Evolutionary conservation across 2,797 vertebrate genomes (phyloP).

Genomic region (Lycodopsis pacificus): DNA sequence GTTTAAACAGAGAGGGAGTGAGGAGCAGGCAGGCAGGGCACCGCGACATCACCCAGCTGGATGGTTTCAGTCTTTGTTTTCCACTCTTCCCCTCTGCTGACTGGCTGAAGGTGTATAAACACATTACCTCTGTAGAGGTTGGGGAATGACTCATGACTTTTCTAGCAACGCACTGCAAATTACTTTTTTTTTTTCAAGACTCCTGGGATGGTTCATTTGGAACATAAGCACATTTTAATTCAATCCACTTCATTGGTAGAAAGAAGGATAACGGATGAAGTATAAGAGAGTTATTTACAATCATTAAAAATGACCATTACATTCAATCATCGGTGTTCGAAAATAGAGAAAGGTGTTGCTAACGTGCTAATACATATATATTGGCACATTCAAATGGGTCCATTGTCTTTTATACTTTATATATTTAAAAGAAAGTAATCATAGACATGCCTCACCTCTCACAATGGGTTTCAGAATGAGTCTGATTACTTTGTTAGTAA

Average conservation of each 20-base stretch:
- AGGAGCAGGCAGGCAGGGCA: slow-evolving; percentile 20
- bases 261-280: not conserved
- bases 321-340: not conserved
- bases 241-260: slow-evolving; percentile 3
- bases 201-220: not conserved
- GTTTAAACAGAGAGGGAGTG: slow-evolving; percentile 65
- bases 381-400: not conserved
- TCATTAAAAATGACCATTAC: not conserved
- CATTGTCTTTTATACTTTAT: not conserved
- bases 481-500: slow-evolving; percentile 5
- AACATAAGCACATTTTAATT: slow-evolving; percentile 11
- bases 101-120: slow-evolving; percentile 38
- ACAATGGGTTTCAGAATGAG: not conserved
- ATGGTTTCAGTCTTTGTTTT: slow-evolving; percentile 40
- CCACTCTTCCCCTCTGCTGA: slow-evolving; percentile 13
- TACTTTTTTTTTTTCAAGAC: not conserved
- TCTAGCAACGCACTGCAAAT: slow-evolving; percentile 17
- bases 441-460: not conserved
- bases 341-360: not conserved
- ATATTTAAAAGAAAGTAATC: not conserved
- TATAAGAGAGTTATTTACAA: not conserved
- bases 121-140: slow-evolving; percentile 10
- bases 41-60: slow-evolving; percentile 15
- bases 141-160: not conserved
- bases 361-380: not conserved